These are phyloP conservation scores for Platycercus adscitus DNA, from an alignment of 2,113 vertebrate genomes.

Conservation along the genomic window DNA sequence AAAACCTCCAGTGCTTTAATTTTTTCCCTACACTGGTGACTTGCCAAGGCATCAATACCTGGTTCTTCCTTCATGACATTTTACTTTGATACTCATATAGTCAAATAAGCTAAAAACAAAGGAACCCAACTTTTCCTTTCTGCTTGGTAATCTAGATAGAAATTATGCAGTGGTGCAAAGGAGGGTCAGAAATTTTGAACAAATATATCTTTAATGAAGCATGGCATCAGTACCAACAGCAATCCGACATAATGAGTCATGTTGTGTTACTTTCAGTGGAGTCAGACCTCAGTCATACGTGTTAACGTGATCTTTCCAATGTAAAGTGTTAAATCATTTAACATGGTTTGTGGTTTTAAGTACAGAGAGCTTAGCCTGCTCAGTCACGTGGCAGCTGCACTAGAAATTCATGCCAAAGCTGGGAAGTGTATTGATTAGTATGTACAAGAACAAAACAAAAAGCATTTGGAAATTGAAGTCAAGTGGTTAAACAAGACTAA, in stretches of 20 bases:
- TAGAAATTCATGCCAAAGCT: neutral
- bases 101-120: neutral
- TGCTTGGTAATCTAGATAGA: neutral
- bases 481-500: slow-evolving; percentile 10
- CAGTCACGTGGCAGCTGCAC: neutral
- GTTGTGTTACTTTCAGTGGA: neutral
- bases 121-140: neutral
- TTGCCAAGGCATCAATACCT: neutral
- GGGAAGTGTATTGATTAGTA: slow-evolving; percentile 1
- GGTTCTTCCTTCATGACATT: neutral
- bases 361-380: neutral
- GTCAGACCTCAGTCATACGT: neutral
- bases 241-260: neutral
- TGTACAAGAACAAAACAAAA: neutral
- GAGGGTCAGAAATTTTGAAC: neutral
- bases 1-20: neutral
- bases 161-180: neutral
- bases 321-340: neutral
- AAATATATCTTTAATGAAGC: neutral
- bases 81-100: neutral
- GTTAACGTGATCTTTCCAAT: neutral
- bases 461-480: slow-evolving; percentile 3
- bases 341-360: neutral
- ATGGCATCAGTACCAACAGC: neutral
- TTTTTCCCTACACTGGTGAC: neutral